Conservation (phyloP, 1,140 invertebrate species). For the Drosophila nasuta region DNA sequence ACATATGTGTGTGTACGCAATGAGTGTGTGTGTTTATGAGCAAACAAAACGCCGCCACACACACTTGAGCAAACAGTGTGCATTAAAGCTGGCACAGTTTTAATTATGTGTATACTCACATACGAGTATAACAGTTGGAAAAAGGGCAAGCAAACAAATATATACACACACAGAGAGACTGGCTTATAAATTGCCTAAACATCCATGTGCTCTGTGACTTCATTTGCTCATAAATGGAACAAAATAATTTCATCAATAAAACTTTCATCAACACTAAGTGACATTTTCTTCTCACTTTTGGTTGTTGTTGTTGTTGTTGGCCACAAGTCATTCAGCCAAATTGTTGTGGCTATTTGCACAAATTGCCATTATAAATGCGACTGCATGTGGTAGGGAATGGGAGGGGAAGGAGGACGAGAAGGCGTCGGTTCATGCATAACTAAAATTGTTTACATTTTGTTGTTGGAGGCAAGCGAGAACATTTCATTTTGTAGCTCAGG, state of each 20-base stretch:
- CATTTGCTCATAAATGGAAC: constrained; percentile 44
- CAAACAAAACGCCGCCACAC: constrained; percentile 45
- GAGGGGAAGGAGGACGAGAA: not conserved
- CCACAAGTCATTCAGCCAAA: constrained; percentile 50
- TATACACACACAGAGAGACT: not conserved
- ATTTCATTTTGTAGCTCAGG: not conserved
- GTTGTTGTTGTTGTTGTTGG: not conserved
- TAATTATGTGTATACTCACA: constrained; percentile 59
- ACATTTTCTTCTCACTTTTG: constrained; percentile 27
- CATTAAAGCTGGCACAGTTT: constrained; percentile 58
- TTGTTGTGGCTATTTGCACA: constrained; percentile 60
- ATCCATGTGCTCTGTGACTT: constrained; percentile 49
- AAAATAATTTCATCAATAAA: constrained; percentile 65
- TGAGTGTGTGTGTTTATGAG: constrained; percentile 41
- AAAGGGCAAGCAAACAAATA: constrained; percentile 24
- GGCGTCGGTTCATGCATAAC: constrained; percentile 28
- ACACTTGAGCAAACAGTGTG: constrained; percentile 69
- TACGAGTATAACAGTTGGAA: constrained; percentile 10
- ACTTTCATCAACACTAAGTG: constrained; percentile 65
- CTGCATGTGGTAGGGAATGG: constrained; percentile 5
- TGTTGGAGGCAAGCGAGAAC: constrained; percentile 15
- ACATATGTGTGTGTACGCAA: constrained; percentile 21
- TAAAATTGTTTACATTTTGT: constrained; percentile 69
- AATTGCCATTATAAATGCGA: constrained; percentile 65
- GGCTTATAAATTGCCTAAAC: constrained; percentile 32